phyloP scores from a whole-genome alignment of 64 coral and sea anemone genomes.

The Pachyseris speciosa region DNA sequence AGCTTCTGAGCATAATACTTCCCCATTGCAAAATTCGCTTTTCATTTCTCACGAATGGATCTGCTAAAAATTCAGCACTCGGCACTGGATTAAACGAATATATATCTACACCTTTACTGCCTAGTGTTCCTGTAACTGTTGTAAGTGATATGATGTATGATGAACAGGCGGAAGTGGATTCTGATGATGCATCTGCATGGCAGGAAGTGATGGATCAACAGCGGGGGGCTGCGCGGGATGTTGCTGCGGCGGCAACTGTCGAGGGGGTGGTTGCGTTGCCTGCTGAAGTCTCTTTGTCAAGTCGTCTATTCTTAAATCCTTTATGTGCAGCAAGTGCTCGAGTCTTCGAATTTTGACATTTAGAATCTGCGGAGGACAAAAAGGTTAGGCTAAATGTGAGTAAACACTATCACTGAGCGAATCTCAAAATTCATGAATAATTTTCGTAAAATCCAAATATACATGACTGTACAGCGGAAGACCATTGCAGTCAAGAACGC shows the following conservation, averaged over 20 bases:
- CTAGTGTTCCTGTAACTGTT: conserved; percentile 30
- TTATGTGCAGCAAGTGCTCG: conserved; percentile 93
- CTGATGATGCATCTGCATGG: conserved; percentile 83
- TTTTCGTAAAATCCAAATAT: not conserved
- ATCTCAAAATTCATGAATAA: not conserved
- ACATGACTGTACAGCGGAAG: too few relatives aligned
- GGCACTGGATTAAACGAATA: too few relatives aligned
- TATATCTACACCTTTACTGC: too few relatives aligned
- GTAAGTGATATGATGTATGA: conserved; percentile 23
- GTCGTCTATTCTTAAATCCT: conserved; percentile 98
- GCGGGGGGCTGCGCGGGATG: conserved; percentile 64
- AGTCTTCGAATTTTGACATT: conserved; percentile 95
- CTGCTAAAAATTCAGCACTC: too few relatives aligned
- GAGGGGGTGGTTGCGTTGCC: conserved; percentile 86
- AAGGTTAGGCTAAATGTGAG: not conserved
- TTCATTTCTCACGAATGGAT: too few relatives aligned
- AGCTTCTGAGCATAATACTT: too few relatives aligned
- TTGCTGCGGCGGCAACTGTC: conserved; percentile 91
- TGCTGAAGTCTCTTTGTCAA: conserved; percentile 89
- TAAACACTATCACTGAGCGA: too few relatives aligned
- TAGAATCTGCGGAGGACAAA: conserved; percentile 76
- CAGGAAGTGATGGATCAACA: conserved; percentile 34
- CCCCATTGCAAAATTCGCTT: too few relatives aligned
- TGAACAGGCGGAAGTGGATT: conserved; percentile 80
- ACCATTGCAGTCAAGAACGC: too few relatives aligned